Conservation (phyloP, 2,888 invertebrate species). For the Hermaeophaga mercurialis region DNA sequence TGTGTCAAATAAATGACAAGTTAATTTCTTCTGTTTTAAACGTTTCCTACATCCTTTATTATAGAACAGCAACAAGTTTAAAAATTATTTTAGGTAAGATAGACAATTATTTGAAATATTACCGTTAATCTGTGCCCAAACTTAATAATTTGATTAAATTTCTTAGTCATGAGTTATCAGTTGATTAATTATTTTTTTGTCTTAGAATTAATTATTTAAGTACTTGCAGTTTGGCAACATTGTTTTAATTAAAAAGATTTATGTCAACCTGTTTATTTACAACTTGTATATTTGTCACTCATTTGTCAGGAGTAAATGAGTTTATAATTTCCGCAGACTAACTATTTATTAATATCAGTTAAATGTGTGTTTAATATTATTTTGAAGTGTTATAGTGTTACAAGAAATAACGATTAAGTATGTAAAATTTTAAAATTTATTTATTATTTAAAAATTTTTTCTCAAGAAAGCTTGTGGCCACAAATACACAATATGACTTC, state of each 20-base stretch:
- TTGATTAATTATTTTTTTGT: no score
- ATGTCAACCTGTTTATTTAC: conserved; percentile 27
- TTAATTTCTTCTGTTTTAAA: no score
- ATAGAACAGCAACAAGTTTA: no score
- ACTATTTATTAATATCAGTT: conserved; percentile 7
- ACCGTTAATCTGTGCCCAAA: no score
- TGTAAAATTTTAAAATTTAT: conserved; percentile 10
- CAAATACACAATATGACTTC: conserved; percentile 36
- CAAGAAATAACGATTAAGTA: not conserved
- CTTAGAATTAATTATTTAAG: not conserved
- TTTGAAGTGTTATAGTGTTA: conserved; percentile 1
- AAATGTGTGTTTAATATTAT: conserved; percentile 1
- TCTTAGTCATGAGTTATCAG: no score
- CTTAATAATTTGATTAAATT: no score
- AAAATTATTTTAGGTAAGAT: no score
- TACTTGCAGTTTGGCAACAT: not conserved
- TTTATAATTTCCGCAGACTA: conserved; percentile 15
- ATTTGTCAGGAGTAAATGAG: conserved; percentile 19
- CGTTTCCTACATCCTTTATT: no score
- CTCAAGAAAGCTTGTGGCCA: not conserved
- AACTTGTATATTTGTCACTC: conserved; percentile 21
- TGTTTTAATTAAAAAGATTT: conserved; percentile 14
- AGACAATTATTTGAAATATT: no score
- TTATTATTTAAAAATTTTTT: conserved; percentile 7
- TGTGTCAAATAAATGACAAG: no score